Conservation (phyloP, 2,888 invertebrate species). For the Pandemis cinnamomeana region DNA sequence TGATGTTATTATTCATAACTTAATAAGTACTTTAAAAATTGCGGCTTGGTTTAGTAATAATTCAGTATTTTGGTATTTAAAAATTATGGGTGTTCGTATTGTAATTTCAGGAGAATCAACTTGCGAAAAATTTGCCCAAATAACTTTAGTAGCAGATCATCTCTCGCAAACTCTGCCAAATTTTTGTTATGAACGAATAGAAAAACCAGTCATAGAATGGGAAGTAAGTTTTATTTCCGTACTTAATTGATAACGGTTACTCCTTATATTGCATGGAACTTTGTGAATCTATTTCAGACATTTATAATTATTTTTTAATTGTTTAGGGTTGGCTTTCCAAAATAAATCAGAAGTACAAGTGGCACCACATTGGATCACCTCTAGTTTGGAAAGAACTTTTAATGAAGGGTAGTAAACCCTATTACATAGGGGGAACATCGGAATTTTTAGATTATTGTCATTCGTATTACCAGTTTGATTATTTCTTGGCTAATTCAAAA, state of each 20-base stretch:
- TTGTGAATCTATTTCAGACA: too few species aligned
- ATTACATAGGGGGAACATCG: conserved; percentile 84
- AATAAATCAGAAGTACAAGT: conserved; percentile 79
- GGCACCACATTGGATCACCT: conserved; percentile 83
- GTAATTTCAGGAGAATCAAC: conserved; percentile 83
- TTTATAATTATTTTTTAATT: conserved; percentile 6
- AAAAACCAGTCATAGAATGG: conserved; percentile 80
- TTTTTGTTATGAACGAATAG: conserved; percentile 80
- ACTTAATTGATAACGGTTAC: not conserved
- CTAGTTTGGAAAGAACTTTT: conserved; percentile 86
- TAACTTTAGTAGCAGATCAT: conserved; percentile 81
- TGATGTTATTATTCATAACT: not conserved
- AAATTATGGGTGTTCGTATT: conserved; percentile 76
- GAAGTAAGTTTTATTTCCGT: conserved; percentile 63
- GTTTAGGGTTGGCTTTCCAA: conserved; percentile 79
- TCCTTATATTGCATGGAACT: not conserved
- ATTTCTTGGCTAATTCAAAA: conserved; percentile 62
- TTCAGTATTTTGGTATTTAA: not conserved
- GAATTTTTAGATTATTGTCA: conserved; percentile 86
- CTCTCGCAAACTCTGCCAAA: conserved; percentile 81
- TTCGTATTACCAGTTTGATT: conserved; percentile 83
- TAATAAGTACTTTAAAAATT: not conserved
- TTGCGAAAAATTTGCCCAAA: conserved; percentile 81
- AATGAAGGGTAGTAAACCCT: conserved; percentile 80
- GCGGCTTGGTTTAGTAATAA: not conserved